A percentile compares a stretch with the other conserved stretches of the same genome.
These are phyloP conservation scores for Abrostola triplasia DNA, from an alignment of 2,888 invertebrate genomes.

Conservation along the genomic window DNA sequence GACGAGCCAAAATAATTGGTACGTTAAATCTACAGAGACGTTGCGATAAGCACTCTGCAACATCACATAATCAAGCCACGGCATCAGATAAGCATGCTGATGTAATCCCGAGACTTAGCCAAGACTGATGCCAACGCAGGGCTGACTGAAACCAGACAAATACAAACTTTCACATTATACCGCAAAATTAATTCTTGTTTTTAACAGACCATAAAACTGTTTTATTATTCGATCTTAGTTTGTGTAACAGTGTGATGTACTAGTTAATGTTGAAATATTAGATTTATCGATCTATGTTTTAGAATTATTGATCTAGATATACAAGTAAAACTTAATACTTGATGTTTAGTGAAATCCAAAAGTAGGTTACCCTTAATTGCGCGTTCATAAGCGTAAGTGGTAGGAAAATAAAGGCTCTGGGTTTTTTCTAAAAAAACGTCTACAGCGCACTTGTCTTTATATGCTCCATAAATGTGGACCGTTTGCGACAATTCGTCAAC, in stretches of 20 bases:
- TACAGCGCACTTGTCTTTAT: neutral
- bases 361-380: too few relatives aligned
- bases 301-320: too few relatives aligned
- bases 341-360: too few relatives aligned
- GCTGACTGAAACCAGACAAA: slow-evolving; percentile 24
- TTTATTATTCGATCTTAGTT: too few relatives aligned
- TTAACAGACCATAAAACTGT: neutral
- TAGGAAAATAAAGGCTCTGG: neutral
- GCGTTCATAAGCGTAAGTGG: too few relatives aligned
- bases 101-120: slow-evolving; percentile 59
- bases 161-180: slow-evolving; percentile 5
- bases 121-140: slow-evolving; percentile 42
- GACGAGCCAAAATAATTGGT: slow-evolving; percentile 52
- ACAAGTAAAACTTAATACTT: too few relatives aligned
- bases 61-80: slow-evolving; percentile 63
- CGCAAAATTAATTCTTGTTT: neutral
- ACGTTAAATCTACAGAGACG: slow-evolving; percentile 53
- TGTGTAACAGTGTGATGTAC: too few relatives aligned
- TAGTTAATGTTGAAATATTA: too few relatives aligned
- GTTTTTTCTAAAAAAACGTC: neutral
- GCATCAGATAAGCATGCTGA: slow-evolving; percentile 67
- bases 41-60: slow-evolving; percentile 64
- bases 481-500: slow-evolving; percentile 42
- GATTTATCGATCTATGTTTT: too few relatives aligned
- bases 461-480: slow-evolving; percentile 1